phyloP scores from a whole-genome alignment of 1,140 invertebrate genomes.

The Dryas iulia region DNA sequence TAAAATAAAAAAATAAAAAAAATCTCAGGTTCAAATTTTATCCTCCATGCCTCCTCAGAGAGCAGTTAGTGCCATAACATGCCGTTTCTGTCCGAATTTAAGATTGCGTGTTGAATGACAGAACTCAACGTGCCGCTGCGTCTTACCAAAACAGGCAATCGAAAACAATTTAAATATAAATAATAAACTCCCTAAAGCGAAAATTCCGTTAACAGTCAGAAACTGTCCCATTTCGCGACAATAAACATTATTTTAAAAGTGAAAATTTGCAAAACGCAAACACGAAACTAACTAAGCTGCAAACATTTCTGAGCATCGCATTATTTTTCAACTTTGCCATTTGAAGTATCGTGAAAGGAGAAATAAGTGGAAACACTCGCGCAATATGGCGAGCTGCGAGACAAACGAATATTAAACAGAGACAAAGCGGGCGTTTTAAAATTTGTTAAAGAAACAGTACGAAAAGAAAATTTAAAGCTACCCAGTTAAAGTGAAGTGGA shows the following conservation, averaged over 20 bases:
- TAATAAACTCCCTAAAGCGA: too few relatives aligned
- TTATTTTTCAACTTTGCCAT: conserved; percentile 26
- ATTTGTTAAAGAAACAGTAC: conserved; percentile 25
- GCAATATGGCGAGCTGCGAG: conserved; percentile 24
- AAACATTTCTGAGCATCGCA: conserved; percentile 18
- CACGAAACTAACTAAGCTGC: conserved; percentile 5
- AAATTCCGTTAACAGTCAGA: too few relatives aligned
- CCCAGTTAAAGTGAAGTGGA: conserved; percentile 21
- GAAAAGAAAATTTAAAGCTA: conserved; percentile 28
- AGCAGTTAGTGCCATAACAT: too few relatives aligned
- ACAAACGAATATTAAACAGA: conserved; percentile 34
- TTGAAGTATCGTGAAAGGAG: conserved; percentile 8
- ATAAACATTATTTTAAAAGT: background rate
- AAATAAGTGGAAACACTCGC: conserved; percentile 20
- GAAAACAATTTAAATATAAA: too few relatives aligned
- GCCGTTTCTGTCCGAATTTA: too few relatives aligned
- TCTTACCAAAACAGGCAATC: too few relatives aligned
- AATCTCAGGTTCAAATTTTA: too few relatives aligned
- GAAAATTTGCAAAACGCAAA: conserved; percentile 7
- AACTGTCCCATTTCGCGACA: too few relatives aligned
- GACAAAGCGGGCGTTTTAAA: conserved; percentile 27
- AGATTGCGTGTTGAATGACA: too few relatives aligned
- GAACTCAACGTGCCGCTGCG: too few relatives aligned
- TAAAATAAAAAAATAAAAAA: too few relatives aligned
- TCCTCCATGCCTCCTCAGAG: too few relatives aligned